A percentile compares a stretch with the other conserved stretches of the same genome.
Evolutionary conservation across 2,113 vertebrate genomes (phyloP).

Genomic region (human): GRCh38 chr18:11020001-11020500

Average conservation of each 20-base stretch:
- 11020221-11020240: not conserved
- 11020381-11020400: conserved; percentile 38
- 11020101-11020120: not conserved
- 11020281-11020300: conserved; percentile 49
- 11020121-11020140: not conserved
- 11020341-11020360: conserved; percentile 71
- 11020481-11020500: not conserved
- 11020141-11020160: not conserved
- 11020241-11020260: not conserved
- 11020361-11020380: conserved; percentile 72
- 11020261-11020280: not conserved
- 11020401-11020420: conserved; percentile 71
- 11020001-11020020: not conserved
- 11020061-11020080: conserved; percentile 10
- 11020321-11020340: conserved; percentile 66
- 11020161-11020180: not conserved
- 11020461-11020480: conserved; percentile 53
- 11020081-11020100: conserved; percentile 12
- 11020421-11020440: conserved; percentile 53
- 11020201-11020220: conserved; percentile 28
- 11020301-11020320: conserved; percentile 48
- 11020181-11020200: not conserved
- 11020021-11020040: not conserved
- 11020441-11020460: conserved; percentile 69
- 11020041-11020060: not conserved